Conservation (phyloP, 1,140 invertebrate species). For the Procambarus virginalis region DNA sequence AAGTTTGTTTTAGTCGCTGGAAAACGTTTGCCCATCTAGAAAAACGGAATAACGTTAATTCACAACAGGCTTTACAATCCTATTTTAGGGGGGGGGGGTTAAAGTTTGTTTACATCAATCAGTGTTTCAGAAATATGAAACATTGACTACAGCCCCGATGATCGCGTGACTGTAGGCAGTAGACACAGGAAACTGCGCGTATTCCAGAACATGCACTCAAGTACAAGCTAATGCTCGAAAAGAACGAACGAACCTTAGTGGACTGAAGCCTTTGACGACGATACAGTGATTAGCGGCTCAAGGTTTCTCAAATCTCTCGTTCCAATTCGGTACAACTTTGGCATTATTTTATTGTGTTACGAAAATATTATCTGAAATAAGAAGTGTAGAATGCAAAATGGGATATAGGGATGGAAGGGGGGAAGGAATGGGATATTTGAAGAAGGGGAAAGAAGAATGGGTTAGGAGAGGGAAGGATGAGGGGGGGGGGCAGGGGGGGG, state of each 20-base stretch:
- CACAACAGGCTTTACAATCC: too few species aligned
- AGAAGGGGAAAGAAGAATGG: background rate
- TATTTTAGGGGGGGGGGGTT: too few species aligned
- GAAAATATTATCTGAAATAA: too few species aligned
- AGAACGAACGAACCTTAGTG: background rate
- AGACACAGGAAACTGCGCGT: slow-evolving; percentile 27
- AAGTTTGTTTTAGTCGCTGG: background rate
- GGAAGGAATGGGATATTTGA: background rate
- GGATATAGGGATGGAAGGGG: background rate
- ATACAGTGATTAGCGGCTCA: too few species aligned
- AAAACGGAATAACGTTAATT: too few species aligned
- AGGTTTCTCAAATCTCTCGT: too few species aligned
- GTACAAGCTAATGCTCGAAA: slow-evolving; percentile 1
- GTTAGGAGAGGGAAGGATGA: background rate
- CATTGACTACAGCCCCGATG: background rate
- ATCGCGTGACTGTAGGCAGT: slow-evolving; percentile 16
- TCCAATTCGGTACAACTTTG: too few species aligned
- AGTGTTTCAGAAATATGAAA: slow-evolving; percentile 32
- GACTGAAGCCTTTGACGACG: background rate
- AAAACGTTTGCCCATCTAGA: too few species aligned
- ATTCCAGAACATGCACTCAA: slow-evolving; percentile 11
- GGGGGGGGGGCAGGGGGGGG: background rate
- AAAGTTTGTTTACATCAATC: background rate
- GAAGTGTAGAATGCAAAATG: too few species aligned
- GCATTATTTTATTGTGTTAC: too few species aligned